A percentile compares a stretch with the other conserved stretches of the same genome.
Evolutionary conservation across 2,888 invertebrate species (phyloP).

Genomic region (Ecliptopera silaceata): DNA sequence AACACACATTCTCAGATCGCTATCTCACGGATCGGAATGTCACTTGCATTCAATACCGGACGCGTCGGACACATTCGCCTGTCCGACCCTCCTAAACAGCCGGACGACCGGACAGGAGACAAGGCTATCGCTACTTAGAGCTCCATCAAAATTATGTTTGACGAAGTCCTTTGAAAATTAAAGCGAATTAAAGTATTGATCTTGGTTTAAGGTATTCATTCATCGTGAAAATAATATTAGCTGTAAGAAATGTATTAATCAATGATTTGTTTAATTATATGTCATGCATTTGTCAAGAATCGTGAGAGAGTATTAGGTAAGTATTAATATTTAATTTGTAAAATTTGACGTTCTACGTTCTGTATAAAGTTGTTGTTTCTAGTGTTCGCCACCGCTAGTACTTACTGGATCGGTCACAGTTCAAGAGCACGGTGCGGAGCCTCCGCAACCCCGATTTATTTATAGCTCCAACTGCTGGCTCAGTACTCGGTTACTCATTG

Average conservation of each 20-base stretch:
- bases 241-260: too few species aligned
- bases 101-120: constrained; percentile 3
- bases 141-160: too few species aligned
- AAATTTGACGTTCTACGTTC: too few species aligned
- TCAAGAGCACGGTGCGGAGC: constrained; percentile 35
- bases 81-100: constrained; percentile 19
- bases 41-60: constrained; percentile 8
- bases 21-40: constrained; percentile 26
- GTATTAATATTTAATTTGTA: too few species aligned
- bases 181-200: too few species aligned
- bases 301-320: too few species aligned
- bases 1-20: constrained; percentile 20
- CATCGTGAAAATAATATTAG: too few species aligned
- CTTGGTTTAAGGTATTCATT: too few species aligned
- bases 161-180: too few species aligned
- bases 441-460: constrained; percentile 6
- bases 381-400: not conserved
- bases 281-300: too few species aligned
- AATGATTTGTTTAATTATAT: too few species aligned
- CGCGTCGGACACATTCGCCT: constrained; percentile 18
- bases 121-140: not conserved
- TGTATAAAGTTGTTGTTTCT: not conserved
- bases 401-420: constrained; percentile 41
- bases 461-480: too few species aligned
- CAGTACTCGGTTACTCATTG: not conserved